Percentiles rank a stretch among this genome's conserved stretches.
Conservation (phyloP, 2,888 invertebrate genomes). For the Elmis aenea region DNA sequence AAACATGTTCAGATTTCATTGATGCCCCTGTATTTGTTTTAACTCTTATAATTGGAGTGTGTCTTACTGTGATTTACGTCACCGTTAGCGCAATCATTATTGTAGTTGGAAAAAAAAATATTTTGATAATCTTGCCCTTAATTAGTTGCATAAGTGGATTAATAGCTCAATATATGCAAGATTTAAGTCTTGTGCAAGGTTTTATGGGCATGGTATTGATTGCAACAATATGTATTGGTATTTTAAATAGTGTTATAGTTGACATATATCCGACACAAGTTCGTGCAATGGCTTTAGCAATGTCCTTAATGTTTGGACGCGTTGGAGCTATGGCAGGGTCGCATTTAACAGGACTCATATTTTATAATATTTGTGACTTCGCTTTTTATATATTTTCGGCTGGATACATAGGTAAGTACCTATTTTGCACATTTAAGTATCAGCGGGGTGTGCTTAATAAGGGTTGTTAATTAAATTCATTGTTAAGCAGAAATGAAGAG, state of each 20-base stretch:
- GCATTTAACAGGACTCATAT: constrained; percentile 45
- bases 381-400: constrained; percentile 42
- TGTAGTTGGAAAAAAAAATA: constrained; percentile 52
- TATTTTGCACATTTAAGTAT: too few relatives aligned
- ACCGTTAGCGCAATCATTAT: constrained; percentile 44
- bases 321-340: constrained; percentile 49
- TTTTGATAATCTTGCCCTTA: constrained; percentile 32
- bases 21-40: constrained; percentile 40
- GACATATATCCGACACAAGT: constrained; percentile 45
- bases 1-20: too few relatives aligned
- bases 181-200: constrained; percentile 28
- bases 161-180: constrained; percentile 33
- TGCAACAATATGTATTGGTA: constrained; percentile 35
- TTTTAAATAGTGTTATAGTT: constrained; percentile 42
- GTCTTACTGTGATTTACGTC: constrained; percentile 37
- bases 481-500: too few relatives aligned
- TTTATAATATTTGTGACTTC: constrained; percentile 46
- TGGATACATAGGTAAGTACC: constrained; percentile 39
- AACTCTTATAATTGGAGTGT: constrained; percentile 35
- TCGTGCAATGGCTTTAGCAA: constrained; percentile 51
- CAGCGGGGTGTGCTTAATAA: too few relatives aligned
- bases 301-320: constrained; percentile 51
- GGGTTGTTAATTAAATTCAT: too few relatives aligned
- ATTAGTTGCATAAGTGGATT: constrained; percentile 38
- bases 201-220: constrained; percentile 39